A percentile compares a stretch with the other conserved stretches of the same genome.
These are phyloP conservation scores for Acleris cristana DNA, from an alignment of 2,888 invertebrate genomes.

Conservation along the genomic window DNA sequence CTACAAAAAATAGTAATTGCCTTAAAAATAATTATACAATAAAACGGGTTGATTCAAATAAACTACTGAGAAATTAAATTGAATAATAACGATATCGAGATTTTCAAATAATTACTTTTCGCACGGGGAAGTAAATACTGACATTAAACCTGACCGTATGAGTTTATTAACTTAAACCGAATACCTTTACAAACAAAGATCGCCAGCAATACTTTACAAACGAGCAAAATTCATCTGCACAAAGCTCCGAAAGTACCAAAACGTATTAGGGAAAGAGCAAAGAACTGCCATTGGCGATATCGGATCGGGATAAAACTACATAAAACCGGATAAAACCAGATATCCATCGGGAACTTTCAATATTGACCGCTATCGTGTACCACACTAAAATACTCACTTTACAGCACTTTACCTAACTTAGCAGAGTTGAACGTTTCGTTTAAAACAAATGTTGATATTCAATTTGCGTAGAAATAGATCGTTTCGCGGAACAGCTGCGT, in stretches of 20 bases:
- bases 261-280: constrained; percentile 25
- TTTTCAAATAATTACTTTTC: too few species aligned
- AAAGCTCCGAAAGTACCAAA: constrained; percentile 14
- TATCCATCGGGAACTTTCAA: constrained; percentile 25
- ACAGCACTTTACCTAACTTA: constrained; percentile 8
- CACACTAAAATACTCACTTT: constrained; percentile 12
- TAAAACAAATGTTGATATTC: too few species aligned
- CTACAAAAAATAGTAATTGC: too few species aligned
- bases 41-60: too few species aligned
- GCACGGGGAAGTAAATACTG: too few species aligned
- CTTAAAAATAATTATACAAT: too few species aligned
- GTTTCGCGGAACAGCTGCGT: too few species aligned
- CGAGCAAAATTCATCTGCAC: constrained; percentile 15
- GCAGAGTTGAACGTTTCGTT: background rate
- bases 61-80: too few species aligned
- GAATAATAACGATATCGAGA: too few species aligned
- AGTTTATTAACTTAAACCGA: background rate
- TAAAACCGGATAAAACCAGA: constrained; percentile 30
- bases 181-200: background rate
- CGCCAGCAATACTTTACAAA: constrained; percentile 5
- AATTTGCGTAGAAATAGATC: too few species aligned
- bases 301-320: constrained; percentile 24
- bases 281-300: constrained; percentile 24
- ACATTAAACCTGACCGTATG: background rate
- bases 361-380: constrained; percentile 27